Evolutionary conservation across 2,888 invertebrate genomes (phyloP).

Genomic region (Sacculina carcini): DNA sequence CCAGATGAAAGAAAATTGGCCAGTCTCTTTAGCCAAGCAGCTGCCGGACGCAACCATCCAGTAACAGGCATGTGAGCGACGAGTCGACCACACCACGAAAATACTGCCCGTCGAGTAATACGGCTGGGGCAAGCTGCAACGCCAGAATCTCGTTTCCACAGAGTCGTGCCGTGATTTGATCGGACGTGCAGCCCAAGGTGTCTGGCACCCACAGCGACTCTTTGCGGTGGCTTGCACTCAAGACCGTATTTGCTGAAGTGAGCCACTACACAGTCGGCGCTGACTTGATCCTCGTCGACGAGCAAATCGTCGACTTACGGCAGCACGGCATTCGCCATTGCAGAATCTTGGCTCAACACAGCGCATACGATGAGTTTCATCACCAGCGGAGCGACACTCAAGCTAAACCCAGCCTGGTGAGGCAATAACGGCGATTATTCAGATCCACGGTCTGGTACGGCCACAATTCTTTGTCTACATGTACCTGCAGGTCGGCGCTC

Average conservation of each 20-base stretch:
- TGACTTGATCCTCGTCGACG: constrained; percentile 4
- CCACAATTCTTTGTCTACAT: constrained; percentile 2
- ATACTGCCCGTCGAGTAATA: neutral
- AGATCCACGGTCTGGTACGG: neutral
- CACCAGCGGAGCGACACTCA: neutral
- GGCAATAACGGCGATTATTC: constrained; percentile 1
- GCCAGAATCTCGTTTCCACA: neutral
- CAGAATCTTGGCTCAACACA: neutral
- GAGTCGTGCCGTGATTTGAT: neutral
- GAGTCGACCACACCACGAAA: neutral
- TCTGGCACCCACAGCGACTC: neutral
- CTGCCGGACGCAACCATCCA: neutral
- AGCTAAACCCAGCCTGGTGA: constrained; percentile 5
- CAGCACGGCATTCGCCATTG: neutral
- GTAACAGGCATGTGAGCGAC: neutral
- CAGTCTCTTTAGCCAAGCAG: neutral
- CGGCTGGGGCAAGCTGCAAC: neutral
- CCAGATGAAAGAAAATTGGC: neutral
- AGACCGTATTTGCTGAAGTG: neutral
- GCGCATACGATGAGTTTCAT: neutral
- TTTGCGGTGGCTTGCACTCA: neutral
- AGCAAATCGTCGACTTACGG: constrained; percentile 6
- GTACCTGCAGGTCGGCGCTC: neutral
- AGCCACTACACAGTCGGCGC: neutral
- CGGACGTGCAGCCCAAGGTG: neutral